phyloP scores from a whole-genome alignment of 2,888 invertebrate species.

The Hipparchia sbordonii region DNA sequence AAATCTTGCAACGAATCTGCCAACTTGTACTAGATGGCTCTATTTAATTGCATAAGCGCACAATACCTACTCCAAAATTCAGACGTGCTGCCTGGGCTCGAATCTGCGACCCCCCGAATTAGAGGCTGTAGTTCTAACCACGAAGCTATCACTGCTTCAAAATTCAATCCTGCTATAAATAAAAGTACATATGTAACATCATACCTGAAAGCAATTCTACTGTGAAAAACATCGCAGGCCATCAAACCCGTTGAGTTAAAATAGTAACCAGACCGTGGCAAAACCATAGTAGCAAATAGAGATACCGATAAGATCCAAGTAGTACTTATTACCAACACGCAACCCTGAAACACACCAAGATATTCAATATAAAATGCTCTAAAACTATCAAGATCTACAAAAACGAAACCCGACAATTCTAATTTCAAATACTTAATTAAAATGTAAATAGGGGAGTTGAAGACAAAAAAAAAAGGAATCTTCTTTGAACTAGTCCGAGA shows the following conservation, averaged over 20 bases:
- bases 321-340: conserved; percentile 91
- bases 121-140: too few species aligned
- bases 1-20: too few species aligned
- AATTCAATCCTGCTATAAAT: too few species aligned
- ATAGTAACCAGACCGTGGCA: conserved; percentile 93
- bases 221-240: conserved; percentile 94
- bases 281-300: conserved; percentile 90
- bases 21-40: too few species aligned
- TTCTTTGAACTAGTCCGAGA: neutral
- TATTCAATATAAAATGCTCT: neutral
- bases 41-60: too few species aligned
- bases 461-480: neutral
- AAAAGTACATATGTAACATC: neutral
- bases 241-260: conserved; percentile 93
- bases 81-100: too few species aligned
- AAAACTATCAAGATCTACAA: neutral
- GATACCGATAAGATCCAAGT: conserved; percentile 94
- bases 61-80: too few species aligned
- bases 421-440: neutral
- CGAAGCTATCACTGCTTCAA: too few species aligned
- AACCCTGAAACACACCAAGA: conserved; percentile 85
- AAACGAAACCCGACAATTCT: neutral
- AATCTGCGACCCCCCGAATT: too few species aligned
- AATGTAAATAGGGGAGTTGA: neutral
- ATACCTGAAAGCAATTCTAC: conserved; percentile 86